A percentile compares a stretch with the other conserved stretches of the same genome.
Conservation (phyloP, 1,140 invertebrate species). For the Mya arenaria region DNA sequence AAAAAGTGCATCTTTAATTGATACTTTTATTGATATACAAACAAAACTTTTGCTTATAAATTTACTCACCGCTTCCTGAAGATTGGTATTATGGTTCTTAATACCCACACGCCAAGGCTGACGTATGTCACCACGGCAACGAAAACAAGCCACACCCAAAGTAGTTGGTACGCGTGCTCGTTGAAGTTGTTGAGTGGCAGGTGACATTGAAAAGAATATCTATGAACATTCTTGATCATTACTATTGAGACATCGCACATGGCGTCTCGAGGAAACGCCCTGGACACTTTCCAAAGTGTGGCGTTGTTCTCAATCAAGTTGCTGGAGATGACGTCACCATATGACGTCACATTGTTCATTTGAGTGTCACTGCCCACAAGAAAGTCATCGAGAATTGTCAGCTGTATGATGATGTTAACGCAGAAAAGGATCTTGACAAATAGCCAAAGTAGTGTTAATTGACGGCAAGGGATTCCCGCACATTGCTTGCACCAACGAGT, state of each 20-base stretch:
- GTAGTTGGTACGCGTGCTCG: constrained; percentile 26
- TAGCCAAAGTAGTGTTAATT: constrained; percentile 20
- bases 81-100: constrained; percentile 29
- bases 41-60: no score
- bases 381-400: not conserved
- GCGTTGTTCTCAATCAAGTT: constrained; percentile 2
- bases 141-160: constrained; percentile 51
- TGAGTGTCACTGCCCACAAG: not conserved
- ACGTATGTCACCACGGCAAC: constrained; percentile 31
- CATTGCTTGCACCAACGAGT: constrained; percentile 33
- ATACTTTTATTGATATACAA: no score
- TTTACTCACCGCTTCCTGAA: constrained; percentile 23
- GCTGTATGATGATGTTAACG: constrained; percentile 19
- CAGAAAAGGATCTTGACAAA: constrained; percentile 24
- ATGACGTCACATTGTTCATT: constrained; percentile 1
- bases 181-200: constrained; percentile 23
- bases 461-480: constrained; percentile 33
- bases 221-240: not conserved
- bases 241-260: not conserved
- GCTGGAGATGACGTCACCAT: not conserved
- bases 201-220: constrained; percentile 4
- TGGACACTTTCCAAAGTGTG: not conserved
- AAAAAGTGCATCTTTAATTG: no score
- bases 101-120: constrained; percentile 4
- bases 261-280: not conserved